A percentile compares a stretch with the other conserved stretches of the same genome.
Conservation (phyloP, 23 tunicate genomes). For the Ascidia mentula region DNA sequence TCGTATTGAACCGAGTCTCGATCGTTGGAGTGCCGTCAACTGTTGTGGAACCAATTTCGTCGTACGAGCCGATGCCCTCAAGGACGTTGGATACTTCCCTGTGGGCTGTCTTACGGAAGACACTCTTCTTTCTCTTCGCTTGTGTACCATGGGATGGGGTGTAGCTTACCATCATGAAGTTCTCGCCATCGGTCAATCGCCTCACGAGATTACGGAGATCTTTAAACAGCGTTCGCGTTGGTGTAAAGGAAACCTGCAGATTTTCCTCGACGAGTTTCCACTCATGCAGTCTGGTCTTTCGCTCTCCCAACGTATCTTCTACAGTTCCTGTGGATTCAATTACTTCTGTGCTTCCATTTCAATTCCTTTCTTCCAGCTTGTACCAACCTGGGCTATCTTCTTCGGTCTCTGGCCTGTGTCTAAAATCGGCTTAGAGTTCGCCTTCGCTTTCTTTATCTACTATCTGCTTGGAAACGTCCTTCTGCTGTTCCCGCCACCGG, state of each 20-base stretch:
- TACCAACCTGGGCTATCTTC: slow-evolving; percentile 96
- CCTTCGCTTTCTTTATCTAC: slow-evolving; percentile 90
- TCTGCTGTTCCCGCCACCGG: slow-evolving; percentile 92
- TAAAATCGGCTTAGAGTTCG: slow-evolving; percentile 89
- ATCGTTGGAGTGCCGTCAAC: slow-evolving; percentile 98
- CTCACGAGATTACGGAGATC: slow-evolving; percentile 97
- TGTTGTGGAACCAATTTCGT: slow-evolving; percentile 97
- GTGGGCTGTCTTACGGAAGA: slow-evolving; percentile 98
- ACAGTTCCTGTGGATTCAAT: slow-evolving; percentile 94
- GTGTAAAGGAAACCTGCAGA: slow-evolving; percentile 99
- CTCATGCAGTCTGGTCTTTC: slow-evolving; percentile 97
- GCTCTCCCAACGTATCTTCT: slow-evolving; percentile 86
- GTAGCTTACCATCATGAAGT: slow-evolving; percentile 99
- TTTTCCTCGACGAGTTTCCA: slow-evolving; percentile 96
- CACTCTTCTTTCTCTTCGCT: slow-evolving; percentile 82
- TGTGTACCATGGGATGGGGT: slow-evolving; percentile 99
- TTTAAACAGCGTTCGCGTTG: slow-evolving; percentile 94
- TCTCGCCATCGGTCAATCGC: slow-evolving; percentile 94
- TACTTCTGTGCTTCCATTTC: slow-evolving; percentile 94
- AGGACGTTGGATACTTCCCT: slow-evolving; percentile 97
- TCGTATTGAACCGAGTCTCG: slow-evolving; percentile 94
- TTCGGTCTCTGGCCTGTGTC: slow-evolving; percentile 99
- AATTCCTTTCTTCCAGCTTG: slow-evolving; percentile 97
- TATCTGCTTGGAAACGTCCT: slow-evolving; percentile 86
- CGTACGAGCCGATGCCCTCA: slow-evolving; percentile 95